Conservation (phyloP, 2,797 vertebrate genomes). For the Cephalopachus bancanus region DNA sequence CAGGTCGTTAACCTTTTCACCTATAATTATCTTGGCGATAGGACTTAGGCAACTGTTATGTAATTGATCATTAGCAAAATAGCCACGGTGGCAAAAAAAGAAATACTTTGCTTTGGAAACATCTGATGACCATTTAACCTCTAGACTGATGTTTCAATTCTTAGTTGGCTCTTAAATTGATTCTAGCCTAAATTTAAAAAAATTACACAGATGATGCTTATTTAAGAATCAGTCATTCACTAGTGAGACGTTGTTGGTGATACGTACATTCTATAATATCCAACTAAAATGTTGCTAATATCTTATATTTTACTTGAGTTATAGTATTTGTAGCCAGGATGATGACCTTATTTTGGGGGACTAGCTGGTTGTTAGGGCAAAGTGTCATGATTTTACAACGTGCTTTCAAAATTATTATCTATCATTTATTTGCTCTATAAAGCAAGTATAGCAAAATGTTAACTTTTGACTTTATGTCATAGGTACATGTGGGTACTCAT, state of each 20-base stretch:
- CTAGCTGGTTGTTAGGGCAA: background rate
- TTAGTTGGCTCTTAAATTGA: constrained; percentile 33
- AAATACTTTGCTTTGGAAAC: constrained; percentile 76
- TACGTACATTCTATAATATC: background rate
- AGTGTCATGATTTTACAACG: background rate
- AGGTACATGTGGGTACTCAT: background rate
- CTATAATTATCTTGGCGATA: constrained; percentile 86
- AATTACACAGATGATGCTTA: background rate
- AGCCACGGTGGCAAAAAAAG: constrained; percentile 67
- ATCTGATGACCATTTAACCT: background rate
- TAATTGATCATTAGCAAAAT: constrained; percentile 86
- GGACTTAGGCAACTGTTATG: constrained; percentile 85
- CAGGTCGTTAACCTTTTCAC: constrained; percentile 85
- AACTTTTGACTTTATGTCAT: background rate
- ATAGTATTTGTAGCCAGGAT: constrained; percentile 29
- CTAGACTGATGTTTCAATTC: constrained; percentile 12
- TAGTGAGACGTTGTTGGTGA: background rate
- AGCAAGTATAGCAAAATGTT: background rate
- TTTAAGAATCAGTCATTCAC: background rate
- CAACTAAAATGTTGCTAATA: background rate
- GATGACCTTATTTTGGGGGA: background rate
- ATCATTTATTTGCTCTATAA: background rate
- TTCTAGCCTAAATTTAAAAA: constrained; percentile 38
- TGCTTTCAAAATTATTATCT: background rate
- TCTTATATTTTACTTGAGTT: constrained; percentile 19